Percentiles rank a stretch among this genome's conserved stretches.
Evolutionary conservation across 2,888 invertebrate species (phyloP).

Genomic region (Pollenia labialis): DNA sequence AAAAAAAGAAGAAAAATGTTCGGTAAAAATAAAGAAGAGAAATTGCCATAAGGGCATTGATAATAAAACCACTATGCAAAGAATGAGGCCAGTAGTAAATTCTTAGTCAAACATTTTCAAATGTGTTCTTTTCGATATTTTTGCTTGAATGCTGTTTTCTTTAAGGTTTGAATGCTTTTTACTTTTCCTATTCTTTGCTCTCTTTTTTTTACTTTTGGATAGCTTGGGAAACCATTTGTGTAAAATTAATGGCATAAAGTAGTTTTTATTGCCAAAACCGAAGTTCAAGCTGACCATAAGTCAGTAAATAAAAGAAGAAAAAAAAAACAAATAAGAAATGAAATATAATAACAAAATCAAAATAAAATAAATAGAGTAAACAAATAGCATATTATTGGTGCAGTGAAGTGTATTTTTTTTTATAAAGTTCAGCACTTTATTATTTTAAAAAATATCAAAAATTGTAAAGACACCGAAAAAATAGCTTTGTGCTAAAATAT

Average conservation of each 20-base stretch:
- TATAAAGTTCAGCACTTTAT: neutral
- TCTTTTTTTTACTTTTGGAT: constrained; percentile 17
- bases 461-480: neutral
- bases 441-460: neutral
- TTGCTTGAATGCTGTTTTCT: neutral
- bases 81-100: neutral
- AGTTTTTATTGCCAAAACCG: constrained; percentile 24
- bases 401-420: neutral
- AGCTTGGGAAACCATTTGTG: constrained; percentile 45
- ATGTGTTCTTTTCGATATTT: neutral
- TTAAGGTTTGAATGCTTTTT: neutral
- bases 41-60: neutral
- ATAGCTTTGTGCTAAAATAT: too few species aligned
- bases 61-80: neutral
- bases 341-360: neutral
- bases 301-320: neutral
- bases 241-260: constrained; percentile 37
- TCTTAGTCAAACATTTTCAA: neutral
- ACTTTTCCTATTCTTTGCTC: neutral
- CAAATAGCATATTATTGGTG: neutral
- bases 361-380: neutral
- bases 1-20: neutral
- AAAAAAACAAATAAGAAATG: neutral
- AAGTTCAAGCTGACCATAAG: constrained; percentile 7
- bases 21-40: neutral